Evolutionary conservation across 1,140 invertebrate genomes (phyloP), one percentile per base, ranked within the genome.

Genomic region (Aplysia californica): DNA sequence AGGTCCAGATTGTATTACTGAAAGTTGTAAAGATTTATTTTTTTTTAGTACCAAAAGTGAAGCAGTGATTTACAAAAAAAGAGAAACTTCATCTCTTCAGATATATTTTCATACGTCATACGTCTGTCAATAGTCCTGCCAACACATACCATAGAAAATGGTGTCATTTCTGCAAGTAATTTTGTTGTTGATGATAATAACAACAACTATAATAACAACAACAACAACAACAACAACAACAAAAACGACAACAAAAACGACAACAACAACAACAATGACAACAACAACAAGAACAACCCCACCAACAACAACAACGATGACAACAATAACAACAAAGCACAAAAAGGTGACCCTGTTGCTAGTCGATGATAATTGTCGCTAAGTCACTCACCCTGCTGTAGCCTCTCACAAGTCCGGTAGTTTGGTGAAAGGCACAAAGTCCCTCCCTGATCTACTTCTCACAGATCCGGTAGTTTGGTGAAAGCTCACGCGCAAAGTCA

Each of bases 341-440:
- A 50, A 50, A 15, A 50, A 50, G n/a, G 10, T 50, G 44, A n/a
- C 44, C n/a, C n/a, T 50, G 10, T 50, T 50, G 10, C n/a, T 10
- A 50, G n/a, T n/a, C 44, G n/a, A 50, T 15, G 10, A 50, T 50
- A 15, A 50, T 50, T 10, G n/a, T 15, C n/a, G 44, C n/a, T 50
- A 50, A 50, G n/a, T n/a, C n/a, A n/a, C n/a, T n/a, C n/a, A n/a
- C n/a, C n/a, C n/a, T n/a, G n/a, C n/a, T 50, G 10, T 50, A 15
- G 10, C 44, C 35, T 39, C 15, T 3, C n/a, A n/a, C 6, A 18
- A 35, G 4, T 38, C 10, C 15, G 33, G 41, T 15, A 38, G 64
- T 67, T 44, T 66, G 33, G 56, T 61, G 29, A 65, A 44, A n/a
- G 39, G 73, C 41, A 75, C 39, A 36, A 66, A 44, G 5, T 56